Percentiles rank a stretch among this genome's conserved stretches.
phyloP scores from a whole-genome alignment of 1,140 invertebrate species.

The Drosophila varians region DNA sequence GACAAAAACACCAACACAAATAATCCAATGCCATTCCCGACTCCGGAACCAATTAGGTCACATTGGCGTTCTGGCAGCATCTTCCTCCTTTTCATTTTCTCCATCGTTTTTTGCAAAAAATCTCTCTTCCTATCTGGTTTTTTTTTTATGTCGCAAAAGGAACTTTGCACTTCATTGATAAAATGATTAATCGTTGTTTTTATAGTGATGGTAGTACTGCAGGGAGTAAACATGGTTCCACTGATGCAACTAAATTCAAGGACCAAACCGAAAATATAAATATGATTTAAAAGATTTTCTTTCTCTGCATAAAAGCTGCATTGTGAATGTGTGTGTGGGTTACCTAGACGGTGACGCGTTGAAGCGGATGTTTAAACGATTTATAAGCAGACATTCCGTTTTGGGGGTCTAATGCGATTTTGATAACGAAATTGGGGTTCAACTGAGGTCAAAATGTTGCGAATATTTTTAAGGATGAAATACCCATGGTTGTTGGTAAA shows the following conservation, averaged over 20 bases:
- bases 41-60: constrained; percentile 70
- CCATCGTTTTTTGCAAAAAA: constrained; percentile 20
- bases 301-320: background rate
- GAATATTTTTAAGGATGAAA: constrained; percentile 1
- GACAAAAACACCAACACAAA: constrained; percentile 26
- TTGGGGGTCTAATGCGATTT: constrained; percentile 18
- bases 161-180: constrained; percentile 75
- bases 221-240: background rate
- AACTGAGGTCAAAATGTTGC: constrained; percentile 9
- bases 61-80: constrained; percentile 47
- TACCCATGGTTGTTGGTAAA: background rate
- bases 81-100: constrained; percentile 20
- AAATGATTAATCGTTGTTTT: constrained; percentile 78
- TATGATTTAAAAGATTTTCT: background rate
- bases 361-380: constrained; percentile 69
- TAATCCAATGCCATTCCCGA: constrained; percentile 27
- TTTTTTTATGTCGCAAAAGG: constrained; percentile 30
- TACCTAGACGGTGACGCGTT: constrained; percentile 48
- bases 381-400: constrained; percentile 49
- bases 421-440: constrained; percentile 35
- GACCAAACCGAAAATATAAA: too few species aligned
- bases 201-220: constrained; percentile 32
- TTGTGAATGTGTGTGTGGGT: constrained; percentile 33
- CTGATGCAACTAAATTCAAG: too few species aligned
- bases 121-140: constrained; percentile 15